phyloP scores from a whole-genome alignment of 2,797 vertebrate species.

The Betta splendens region DNA sequence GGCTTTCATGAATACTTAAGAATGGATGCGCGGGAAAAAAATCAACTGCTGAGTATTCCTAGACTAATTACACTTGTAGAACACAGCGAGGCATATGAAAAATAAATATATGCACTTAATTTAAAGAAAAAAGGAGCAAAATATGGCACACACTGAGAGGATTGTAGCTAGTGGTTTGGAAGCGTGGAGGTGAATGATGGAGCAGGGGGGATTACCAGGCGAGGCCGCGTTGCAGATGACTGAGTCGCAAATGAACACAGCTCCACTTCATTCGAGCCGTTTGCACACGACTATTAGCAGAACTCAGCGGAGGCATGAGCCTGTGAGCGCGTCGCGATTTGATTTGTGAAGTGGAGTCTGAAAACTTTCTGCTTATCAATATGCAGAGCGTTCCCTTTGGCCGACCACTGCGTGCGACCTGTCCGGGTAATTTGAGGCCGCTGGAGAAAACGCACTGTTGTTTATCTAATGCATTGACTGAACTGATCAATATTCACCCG shows the following conservation, averaged over 20 bases:
- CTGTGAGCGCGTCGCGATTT: conserved; percentile 24
- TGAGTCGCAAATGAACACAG: conserved; percentile 61
- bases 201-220: conserved; percentile 63
- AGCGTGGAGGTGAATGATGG: conserved; percentile 43
- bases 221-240: conserved; percentile 50
- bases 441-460: conserved; percentile 12
- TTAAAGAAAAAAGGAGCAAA: conserved; percentile 63
- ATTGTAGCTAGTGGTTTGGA: conserved; percentile 49
- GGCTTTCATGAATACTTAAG: conserved; percentile 86
- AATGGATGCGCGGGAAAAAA: conserved; percentile 58
- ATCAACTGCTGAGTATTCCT: conserved; percentile 79
- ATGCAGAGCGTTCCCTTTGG: conserved; percentile 18
- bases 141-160: conserved; percentile 58
- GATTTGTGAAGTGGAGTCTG: conserved; percentile 32
- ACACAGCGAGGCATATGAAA: conserved; percentile 76
- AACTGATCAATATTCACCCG: conserved; percentile 38
- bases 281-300: conserved; percentile 55
- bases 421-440: conserved; percentile 39
- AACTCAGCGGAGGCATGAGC: conserved; percentile 37
- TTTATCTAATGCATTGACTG: conserved; percentile 19
- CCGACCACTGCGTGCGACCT: conserved; percentile 16
- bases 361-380: conserved; percentile 22
- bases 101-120: conserved; percentile 76
- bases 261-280: conserved; percentile 51
- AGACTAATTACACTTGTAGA: conserved; percentile 85